Base-by-base conservation (phyloP, 2,113 vertebrate genomes). In the Nothobranchius kuhntae region DNA sequence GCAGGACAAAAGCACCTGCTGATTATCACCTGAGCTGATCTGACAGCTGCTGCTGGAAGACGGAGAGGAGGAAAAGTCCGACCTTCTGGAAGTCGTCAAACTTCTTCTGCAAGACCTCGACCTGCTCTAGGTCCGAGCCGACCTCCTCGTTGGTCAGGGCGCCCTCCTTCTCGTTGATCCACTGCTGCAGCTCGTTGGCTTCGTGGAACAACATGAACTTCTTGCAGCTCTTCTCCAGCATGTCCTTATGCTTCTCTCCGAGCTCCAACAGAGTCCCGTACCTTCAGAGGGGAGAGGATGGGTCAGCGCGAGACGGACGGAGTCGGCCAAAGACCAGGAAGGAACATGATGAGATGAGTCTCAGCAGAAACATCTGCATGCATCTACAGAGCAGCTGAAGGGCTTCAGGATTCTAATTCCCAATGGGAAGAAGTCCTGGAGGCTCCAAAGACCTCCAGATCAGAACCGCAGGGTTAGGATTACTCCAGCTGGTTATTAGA, bases 31-130 rank as follows among this genome's bases (percentile, higher is more conserved):
- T n/a, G n/a, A n/a, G n/a, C n/a, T n/a, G n/a, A n/a, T n/a, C n/a
- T n/a, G 38, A 40, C 3, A 40, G 38, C 38, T 40, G 38, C 38
- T 40, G 38, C 38, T 3, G 38, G 1, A 8, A 9, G 38, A 40
- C 26, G 26, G 26, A 30, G 26, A 30, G 26, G 26, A 30, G 4
- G 5, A 9, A 40, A 40, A 7, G 38, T 8, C 38, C 5, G 73
- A 98, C 98, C 96, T 99, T 99, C 91, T 99, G 98, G 89, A 99
- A 99, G 85, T 99, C 98, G 3, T 99, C 98, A 15, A 99, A 99
- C 86, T 98, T 99, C 94, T 99, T 99, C 93, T 99, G 98, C 10
- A 99, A 89, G 82, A 98, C 98, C 80, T 99, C 98, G 1, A 99
- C 98, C 86, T 99, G 98, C 90, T 99, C 98, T 87, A 99, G 83